phyloP scores from a whole-genome alignment of 2,113 vertebrate species.

The Pterophyllum scalare region DNA sequence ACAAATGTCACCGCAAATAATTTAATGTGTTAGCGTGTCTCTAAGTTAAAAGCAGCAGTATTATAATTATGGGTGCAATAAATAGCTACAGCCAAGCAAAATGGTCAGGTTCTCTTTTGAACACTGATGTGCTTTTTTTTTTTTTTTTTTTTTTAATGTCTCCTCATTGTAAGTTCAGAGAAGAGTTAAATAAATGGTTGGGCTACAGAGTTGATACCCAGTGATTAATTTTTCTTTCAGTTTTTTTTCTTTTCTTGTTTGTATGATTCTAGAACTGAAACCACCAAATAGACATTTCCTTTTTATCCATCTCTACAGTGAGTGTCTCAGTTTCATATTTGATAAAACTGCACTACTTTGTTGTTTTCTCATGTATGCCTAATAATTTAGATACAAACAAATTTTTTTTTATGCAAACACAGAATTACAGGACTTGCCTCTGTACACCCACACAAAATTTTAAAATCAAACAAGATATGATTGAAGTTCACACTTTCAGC shows the following conservation, averaged over 20 bases:
- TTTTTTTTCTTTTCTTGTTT: too few species aligned
- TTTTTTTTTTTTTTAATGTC: too few species aligned
- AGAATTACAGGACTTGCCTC: background rate
- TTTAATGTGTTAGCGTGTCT: background rate
- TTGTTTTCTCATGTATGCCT: background rate
- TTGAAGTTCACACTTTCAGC: background rate
- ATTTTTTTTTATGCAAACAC: background rate
- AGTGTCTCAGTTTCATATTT: background rate
- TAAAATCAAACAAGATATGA: background rate
- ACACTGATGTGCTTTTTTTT: background rate
- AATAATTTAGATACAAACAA: background rate
- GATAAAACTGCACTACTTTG: background rate
- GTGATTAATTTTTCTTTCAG: background rate
- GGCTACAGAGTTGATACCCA: background rate
- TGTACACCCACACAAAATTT: background rate
- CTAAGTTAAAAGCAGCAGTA: background rate
- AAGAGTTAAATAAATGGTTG: background rate
- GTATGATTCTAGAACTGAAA: background rate
- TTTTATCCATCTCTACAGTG: background rate
- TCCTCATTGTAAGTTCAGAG: background rate
- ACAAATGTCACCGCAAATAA: background rate
- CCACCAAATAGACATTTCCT: background rate
- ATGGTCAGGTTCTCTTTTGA: background rate
- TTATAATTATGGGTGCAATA: background rate
- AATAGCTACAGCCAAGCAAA: background rate